These are phyloP conservation scores for Micronisus gabar DNA, from an alignment of 2,113 vertebrate genomes.

Conservation along the genomic window DNA sequence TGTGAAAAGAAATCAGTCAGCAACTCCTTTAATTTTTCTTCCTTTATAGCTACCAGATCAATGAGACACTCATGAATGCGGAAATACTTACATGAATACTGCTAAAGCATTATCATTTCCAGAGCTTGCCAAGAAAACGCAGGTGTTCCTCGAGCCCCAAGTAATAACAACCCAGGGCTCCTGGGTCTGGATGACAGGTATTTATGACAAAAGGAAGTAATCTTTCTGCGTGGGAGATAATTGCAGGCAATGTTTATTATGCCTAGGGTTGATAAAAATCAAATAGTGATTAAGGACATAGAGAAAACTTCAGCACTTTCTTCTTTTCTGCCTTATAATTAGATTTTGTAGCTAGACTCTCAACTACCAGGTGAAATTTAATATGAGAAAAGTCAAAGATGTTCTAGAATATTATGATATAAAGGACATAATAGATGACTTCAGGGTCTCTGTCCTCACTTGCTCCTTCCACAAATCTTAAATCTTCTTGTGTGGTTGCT, in stretches of 20 bases:
- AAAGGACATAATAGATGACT: background rate
- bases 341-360: background rate
- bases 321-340: conserved; percentile 30
- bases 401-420: background rate
- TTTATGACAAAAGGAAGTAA: conserved; percentile 10
- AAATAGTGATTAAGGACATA: background rate
- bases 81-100: background rate
- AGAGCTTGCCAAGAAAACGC: conserved; percentile 10
- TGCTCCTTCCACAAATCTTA: background rate
- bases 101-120: background rate
- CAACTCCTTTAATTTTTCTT: background rate
- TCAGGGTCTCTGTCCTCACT: background rate
- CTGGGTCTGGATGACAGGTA: background rate
- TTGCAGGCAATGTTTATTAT: conserved; percentile 5
- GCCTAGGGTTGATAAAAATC: conserved; percentile 38
- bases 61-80: background rate
- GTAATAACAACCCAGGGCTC: background rate
- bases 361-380: conserved; percentile 1
- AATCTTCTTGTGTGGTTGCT: background rate
- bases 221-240: conserved; percentile 12
- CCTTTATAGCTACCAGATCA: background rate
- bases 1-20: background rate
- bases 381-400: background rate
- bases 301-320: conserved; percentile 2
- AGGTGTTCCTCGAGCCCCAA: conserved; percentile 1